Evolutionary conservation across 64 coral and sea anemone species (phyloP).

Genomic region (Catalaphyllia jardinei): DNA sequence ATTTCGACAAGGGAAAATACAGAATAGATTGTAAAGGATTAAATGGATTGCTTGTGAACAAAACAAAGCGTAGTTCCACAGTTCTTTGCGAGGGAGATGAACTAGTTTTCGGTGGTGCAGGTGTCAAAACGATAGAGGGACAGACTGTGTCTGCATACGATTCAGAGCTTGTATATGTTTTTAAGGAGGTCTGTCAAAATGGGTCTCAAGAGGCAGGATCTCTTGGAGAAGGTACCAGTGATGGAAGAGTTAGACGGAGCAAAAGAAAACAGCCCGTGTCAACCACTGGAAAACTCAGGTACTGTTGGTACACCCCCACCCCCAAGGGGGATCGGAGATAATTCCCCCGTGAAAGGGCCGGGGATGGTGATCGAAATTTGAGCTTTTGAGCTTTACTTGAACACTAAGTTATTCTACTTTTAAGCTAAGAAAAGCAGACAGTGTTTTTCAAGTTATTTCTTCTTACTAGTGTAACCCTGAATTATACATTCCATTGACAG

Average conservation of each 20-base stretch:
- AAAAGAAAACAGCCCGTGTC: slow-evolving; percentile 37
- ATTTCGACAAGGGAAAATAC: slow-evolving; percentile 15
- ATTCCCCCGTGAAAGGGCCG: no score
- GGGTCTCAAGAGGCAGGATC: slow-evolving; percentile 11
- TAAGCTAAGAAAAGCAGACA: no score
- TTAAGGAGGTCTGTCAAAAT: neutral
- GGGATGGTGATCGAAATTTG: no score
- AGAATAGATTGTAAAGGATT: slow-evolving; percentile 56
- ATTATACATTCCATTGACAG: no score
- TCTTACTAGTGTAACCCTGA: no score
- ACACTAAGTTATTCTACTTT: no score
- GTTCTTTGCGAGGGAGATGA: slow-evolving; percentile 72
- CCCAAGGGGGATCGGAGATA: no score
- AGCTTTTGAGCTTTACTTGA: no score
- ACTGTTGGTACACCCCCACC: neutral
- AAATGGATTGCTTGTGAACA: slow-evolving; percentile 75
- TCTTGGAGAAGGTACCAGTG: slow-evolving; percentile 75
- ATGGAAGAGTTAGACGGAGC: slow-evolving; percentile 60
- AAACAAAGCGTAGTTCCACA: slow-evolving; percentile 41
- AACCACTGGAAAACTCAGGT: neutral
- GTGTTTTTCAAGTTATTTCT: no score
- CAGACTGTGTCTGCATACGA: slow-evolving; percentile 6
- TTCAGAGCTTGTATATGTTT: slow-evolving; percentile 72
- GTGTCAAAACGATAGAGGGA: slow-evolving; percentile 47
- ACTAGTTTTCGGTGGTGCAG: slow-evolving; percentile 70